Evolutionary conservation across 1,140 invertebrate species (phyloP), one percentile per base, ranked within the genome.

Genomic region (Drosophila nasuta): DNA sequence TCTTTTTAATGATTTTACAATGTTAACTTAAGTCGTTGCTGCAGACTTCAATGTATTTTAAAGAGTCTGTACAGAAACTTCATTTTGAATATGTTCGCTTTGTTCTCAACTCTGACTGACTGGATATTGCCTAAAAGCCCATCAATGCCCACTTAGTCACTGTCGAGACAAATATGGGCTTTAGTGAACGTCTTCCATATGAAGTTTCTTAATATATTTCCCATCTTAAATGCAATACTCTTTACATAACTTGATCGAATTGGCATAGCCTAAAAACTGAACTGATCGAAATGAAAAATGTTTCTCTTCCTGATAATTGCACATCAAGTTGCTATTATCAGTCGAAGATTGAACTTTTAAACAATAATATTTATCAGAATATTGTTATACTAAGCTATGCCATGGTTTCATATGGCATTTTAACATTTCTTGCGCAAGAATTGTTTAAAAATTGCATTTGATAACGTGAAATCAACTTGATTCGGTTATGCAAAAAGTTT

Each of bases 261-360:
- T 66, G 75, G 65, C 81, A 85, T 81, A 75, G 78, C 85, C 20
- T 35, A 75, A 64, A 89, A 85, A 85, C 85, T 89, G 85, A 74
- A 77, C 52, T 79, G 56, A 69, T 79, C 75, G 30, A 91, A 91
- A 73, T 91, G 87, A 7, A 91, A 91, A 91, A 91, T 87, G 87
- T 83, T 79, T 86, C 87, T 91, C 87, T 81, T 85, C 52, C 75
- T 52, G 11, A 45, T 57, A 54, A 66, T 65, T n/a, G 46, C 59
- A 15, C 3, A 35, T 2, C 25, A 33, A 6, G 15, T 4, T 17
- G 58, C 30, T n/a, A 89, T 89, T 89, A 89, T 80, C 30, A 58
- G 56, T 20, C 20, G 5, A 52, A 79, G 85, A 89, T 81, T 25
- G 85, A 85, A 81, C 81, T 66, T 89, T 89, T 85, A 62, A 79